Conservation (phyloP, 2,888 invertebrate species). For the Pinctada fucata region DNA sequence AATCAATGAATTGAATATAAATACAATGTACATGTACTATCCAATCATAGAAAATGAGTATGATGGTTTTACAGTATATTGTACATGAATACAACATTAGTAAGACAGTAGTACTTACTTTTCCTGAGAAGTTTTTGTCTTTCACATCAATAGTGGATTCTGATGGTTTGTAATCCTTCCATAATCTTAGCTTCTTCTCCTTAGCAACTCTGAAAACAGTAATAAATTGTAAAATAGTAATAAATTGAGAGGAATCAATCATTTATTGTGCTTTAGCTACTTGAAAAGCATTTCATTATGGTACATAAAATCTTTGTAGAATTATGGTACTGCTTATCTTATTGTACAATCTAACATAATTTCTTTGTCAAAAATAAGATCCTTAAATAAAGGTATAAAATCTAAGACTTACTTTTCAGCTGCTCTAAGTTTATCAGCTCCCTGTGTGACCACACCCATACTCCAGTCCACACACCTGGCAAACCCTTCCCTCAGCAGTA, state of each 20-base stretch:
- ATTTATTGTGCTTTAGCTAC: background rate
- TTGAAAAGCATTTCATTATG: too few species aligned
- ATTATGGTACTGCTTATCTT: too few species aligned
- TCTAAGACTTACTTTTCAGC: slow-evolving; percentile 84
- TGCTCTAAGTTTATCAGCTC: slow-evolving; percentile 88
- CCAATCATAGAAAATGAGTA: too few species aligned
- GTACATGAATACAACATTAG: too few species aligned
- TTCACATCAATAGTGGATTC: slow-evolving; percentile 66
- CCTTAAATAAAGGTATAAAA: too few species aligned
- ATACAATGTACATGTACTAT: too few species aligned
- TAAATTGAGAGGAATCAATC: background rate
- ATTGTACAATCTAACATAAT: too few species aligned
- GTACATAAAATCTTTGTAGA: too few species aligned
- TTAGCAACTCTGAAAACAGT: slow-evolving; percentile 83
- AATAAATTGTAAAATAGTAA: background rate
- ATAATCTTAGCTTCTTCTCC: slow-evolving; percentile 89
- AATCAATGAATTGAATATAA: too few species aligned
- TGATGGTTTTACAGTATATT: too few species aligned
- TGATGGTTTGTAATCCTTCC: slow-evolving; percentile 91
- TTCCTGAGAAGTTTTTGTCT: slow-evolving; percentile 72
- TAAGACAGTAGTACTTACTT: slow-evolving; percentile 53
- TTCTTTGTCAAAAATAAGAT: too few species aligned
- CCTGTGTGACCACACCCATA: slow-evolving; percentile 88
- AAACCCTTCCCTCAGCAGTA: slow-evolving; percentile 91
- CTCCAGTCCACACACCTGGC: slow-evolving; percentile 97